These are phyloP conservation scores for Rapana venosa DNA, from an alignment of 2,888 invertebrate species.

Conservation along the genomic window DNA sequence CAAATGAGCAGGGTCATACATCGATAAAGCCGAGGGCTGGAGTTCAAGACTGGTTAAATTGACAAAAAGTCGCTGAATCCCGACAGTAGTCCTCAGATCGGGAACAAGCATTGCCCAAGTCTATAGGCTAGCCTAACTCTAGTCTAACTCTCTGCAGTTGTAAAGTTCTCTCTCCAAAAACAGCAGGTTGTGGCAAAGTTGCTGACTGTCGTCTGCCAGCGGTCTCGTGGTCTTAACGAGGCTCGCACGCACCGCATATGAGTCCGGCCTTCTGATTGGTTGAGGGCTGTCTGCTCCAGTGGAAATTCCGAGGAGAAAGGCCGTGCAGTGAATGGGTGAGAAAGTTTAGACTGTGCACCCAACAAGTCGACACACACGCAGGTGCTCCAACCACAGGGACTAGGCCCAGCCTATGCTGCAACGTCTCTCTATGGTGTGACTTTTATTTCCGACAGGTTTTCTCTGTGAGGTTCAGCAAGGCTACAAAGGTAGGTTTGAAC, in stretches of 20 bases:
- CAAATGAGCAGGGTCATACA: not conserved
- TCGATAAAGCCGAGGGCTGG: too few species aligned
- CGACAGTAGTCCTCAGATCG: too few species aligned
- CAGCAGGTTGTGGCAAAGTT: not conserved
- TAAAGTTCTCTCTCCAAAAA: too few species aligned
- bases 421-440: too few species aligned
- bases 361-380: not conserved
- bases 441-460: too few species aligned
- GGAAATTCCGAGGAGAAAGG: slow-evolving; percentile 33
- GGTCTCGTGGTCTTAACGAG: not conserved
- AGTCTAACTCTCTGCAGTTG: too few species aligned
- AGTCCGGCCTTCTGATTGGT: slow-evolving; percentile 23
- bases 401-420: not conserved
- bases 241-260: not conserved
- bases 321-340: slow-evolving; percentile 13
- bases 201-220: not conserved
- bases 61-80: not conserved
- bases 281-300: slow-evolving; percentile 20
- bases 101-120: too few species aligned
- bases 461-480: too few species aligned
- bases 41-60: not conserved
- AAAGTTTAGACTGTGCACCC: slow-evolving; percentile 1
- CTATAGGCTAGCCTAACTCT: too few species aligned
- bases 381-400: not conserved
- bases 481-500: too few species aligned